Base-by-base conservation (phyloP, 2,797 vertebrate genomes). In the Liasis olivaceus region DNA sequence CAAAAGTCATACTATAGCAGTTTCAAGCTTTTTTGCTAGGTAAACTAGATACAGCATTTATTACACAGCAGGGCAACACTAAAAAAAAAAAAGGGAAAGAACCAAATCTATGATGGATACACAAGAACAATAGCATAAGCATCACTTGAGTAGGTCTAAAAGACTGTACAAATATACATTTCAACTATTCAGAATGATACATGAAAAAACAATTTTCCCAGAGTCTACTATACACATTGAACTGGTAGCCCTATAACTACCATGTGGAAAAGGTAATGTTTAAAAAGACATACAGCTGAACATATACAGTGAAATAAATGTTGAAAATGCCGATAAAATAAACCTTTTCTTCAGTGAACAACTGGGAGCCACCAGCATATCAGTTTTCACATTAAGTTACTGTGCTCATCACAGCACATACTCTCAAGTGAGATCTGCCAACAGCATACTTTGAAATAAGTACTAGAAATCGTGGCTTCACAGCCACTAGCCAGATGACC, bases 161-260 rank as follows among this genome's bases (percentile, higher is more conserved):
- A 99, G 98, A 99, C 99, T 99, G 99, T 99, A 99, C 99, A 99
- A 99, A 99, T 99, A 98, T 99, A 99, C 99, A 99, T 98, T 98
- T 98, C 97, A 97, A 97, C 98, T 98, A 98, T 98, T 98, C 98
- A 98, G 98, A 98, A 98, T 98, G 98, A 98, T 98, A 99, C 98
- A 98, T 98, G 98, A 98, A 98, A 98, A 97, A 96, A 96, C 88
- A 94, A 94, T 97, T 97, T 96, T 95, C 97, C 98, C 97, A 81
- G 95, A 98, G 97, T 97, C 97, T 97, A 96, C 97, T 98, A 94
- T 98, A 98, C 98, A 98, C 95, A 95, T 95, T 90, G 96, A 96
- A 96, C 95, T 96, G 97, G 97, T 96, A 97, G 97, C 97, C 97
- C 96, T 97, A 95, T 51, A 88, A 95, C 96, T 97, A 97, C 97